phyloP scores from a whole-genome alignment of 2,113 vertebrate species.

The Lamprotornis superbus region DNA sequence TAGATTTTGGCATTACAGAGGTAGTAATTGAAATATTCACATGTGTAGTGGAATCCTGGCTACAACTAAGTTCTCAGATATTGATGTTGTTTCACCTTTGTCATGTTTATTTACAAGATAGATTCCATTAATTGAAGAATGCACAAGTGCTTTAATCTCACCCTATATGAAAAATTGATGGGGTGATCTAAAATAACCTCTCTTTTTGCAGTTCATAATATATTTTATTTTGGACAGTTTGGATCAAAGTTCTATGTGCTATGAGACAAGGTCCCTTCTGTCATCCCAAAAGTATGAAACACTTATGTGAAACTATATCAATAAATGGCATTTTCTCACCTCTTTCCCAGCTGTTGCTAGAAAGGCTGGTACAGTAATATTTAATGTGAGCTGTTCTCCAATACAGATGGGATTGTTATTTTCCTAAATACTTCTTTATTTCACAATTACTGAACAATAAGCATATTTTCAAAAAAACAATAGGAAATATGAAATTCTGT shows the following conservation, averaged over 20 bases:
- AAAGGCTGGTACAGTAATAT: not conserved
- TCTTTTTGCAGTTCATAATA: not conserved
- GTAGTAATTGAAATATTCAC: not conserved
- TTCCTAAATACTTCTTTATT: not conserved
- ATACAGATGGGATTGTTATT: not conserved
- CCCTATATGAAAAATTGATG: accelerated
- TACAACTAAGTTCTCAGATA: not conserved
- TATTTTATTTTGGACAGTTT: not conserved
- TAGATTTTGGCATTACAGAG: not conserved
- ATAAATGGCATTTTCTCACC: not conserved
- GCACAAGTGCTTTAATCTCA: not conserved
- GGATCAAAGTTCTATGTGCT: not conserved
- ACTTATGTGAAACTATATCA: not conserved
- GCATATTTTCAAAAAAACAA: not conserved
- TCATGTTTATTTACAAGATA: not conserved
- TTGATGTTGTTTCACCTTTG: not conserved
- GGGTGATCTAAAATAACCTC: not conserved
- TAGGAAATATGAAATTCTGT: not conserved
- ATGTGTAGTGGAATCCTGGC: not conserved
- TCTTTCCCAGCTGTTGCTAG: not conserved
- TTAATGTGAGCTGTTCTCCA: not conserved
- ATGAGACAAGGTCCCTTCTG: not conserved
- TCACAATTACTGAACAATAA: not conserved
- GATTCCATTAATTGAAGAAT: not conserved
- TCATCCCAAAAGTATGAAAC: not conserved